phyloP scores from a whole-genome alignment of 2,113 vertebrate genomes.

The Henicopernis longicauda region DNA sequence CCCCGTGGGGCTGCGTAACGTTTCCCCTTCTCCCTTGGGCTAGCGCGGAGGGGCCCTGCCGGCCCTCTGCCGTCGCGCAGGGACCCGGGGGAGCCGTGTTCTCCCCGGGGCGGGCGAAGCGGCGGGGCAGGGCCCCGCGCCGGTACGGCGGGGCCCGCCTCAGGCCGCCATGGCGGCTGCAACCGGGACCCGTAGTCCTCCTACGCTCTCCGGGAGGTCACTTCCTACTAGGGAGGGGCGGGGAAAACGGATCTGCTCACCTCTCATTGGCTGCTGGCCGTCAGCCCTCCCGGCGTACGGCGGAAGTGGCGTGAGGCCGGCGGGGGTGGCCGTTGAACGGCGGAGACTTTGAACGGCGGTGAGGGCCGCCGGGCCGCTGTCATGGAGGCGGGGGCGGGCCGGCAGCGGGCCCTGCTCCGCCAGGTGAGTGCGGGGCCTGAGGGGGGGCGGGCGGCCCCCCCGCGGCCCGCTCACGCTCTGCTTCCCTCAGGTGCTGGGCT shows the following conservation, averaged over 20 bases:
- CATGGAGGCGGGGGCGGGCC: background rate
- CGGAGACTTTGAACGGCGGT: slow-evolving; percentile 30
- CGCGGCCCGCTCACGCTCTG: background rate
- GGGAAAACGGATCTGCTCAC: accelerated
- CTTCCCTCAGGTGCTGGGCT: slow-evolving; percentile 82
- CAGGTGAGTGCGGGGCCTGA: background rate
- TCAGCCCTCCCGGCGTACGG: background rate
- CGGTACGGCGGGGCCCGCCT: too few species aligned
- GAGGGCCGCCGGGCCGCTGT: background rate
- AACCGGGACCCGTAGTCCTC: background rate
- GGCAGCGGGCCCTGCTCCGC: slow-evolving; percentile 11
- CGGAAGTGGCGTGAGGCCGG: background rate
- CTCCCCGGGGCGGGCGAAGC: background rate
- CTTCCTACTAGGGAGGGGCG: background rate
- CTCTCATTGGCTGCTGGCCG: background rate
- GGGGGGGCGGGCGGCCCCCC: background rate
- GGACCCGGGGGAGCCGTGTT: accelerated
- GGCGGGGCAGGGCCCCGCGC: too few species aligned
- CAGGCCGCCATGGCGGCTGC: background rate
- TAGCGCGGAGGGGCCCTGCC: accelerated
- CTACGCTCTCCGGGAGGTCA: accelerated
- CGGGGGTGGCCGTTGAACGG: background rate
- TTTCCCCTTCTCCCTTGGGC: background rate
- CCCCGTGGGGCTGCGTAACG: background rate
- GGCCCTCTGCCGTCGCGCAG: accelerated